Evolutionary conservation across 1,140 invertebrate species (phyloP).

Genomic region (Diachasmimorpha longicaudata): DNA sequence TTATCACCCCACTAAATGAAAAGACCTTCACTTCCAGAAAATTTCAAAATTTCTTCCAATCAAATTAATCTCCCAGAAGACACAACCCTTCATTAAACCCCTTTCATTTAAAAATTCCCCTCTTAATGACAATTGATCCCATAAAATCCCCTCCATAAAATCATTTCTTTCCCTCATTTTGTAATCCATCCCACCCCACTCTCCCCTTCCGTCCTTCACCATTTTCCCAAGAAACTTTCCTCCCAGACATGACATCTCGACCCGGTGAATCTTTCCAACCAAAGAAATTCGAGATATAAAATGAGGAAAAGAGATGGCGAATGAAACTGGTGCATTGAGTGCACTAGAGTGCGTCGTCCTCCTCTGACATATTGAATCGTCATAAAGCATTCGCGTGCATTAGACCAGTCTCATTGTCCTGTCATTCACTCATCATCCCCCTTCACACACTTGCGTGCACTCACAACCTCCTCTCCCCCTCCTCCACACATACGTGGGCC

Average conservation of each 20-base stretch:
- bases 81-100: no score
- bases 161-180: no score
- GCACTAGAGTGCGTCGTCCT: conserved; percentile 41
- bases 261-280: not conserved
- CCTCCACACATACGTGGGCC: not conserved
- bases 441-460: conserved; percentile 29
- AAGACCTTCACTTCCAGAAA: no score
- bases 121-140: no score
- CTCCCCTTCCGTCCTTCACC: not conserved
- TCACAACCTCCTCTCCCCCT: no score
- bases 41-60: no score
- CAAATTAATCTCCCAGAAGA: no score
- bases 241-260: not conserved
- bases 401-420: conserved; percentile 60
- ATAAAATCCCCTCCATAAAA: no score
- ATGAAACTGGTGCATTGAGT: conserved; percentile 45
- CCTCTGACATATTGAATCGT: conserved; percentile 59
- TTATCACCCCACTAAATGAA: no score
- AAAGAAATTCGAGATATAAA: conserved; percentile 52
- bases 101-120: no score
- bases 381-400: conserved; percentile 62
- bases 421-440: conserved; percentile 64
- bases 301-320: not conserved
- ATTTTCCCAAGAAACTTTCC: not conserved
- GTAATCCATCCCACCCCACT: not conserved